Percentiles rank a stretch among this genome's conserved stretches.
These are phyloP conservation scores for Fundulus diaphanus DNA, from an alignment of 2,797 vertebrate genomes.

Conservation along the genomic window DNA sequence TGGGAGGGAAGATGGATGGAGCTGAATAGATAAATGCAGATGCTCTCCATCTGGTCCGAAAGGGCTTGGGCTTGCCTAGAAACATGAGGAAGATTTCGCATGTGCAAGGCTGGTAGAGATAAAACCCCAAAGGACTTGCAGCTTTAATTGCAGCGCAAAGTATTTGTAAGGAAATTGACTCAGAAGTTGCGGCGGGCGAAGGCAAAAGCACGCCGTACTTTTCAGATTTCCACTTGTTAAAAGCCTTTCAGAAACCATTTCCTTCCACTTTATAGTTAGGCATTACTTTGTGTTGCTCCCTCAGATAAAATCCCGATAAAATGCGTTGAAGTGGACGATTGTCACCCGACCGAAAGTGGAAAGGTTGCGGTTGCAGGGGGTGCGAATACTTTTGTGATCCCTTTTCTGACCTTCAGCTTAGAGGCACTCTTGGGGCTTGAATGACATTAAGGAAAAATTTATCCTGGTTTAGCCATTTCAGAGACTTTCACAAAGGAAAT, in stretches of 20 bases:
- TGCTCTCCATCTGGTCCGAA: not conserved
- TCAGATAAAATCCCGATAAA: not conserved
- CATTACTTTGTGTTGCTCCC: not conserved
- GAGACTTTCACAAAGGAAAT: not conserved
- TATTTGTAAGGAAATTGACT: not conserved
- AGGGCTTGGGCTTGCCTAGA: too few relatives aligned
- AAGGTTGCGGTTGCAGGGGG: too few relatives aligned
- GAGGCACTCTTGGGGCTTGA: not conserved
- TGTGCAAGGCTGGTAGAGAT: not conserved
- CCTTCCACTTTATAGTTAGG: not conserved
- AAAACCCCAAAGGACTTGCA: not conserved
- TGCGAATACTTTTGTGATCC: not conserved
- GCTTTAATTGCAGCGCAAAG: not conserved
- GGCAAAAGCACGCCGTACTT: not conserved
- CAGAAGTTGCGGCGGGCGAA: not conserved
- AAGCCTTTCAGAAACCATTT: not conserved
- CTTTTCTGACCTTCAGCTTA: not conserved
- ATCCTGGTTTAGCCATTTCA: not conserved
- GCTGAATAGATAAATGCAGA: not conserved
- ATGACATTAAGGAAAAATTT: not conserved
- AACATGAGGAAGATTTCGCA: not conserved
- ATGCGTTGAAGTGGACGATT: not conserved
- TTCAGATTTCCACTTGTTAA: not conserved
- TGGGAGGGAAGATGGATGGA: not conserved
- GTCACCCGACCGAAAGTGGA: not conserved